Conservation (phyloP, 92 coral and sea anemone genomes). For the Zoanthus gigantus region DNA sequence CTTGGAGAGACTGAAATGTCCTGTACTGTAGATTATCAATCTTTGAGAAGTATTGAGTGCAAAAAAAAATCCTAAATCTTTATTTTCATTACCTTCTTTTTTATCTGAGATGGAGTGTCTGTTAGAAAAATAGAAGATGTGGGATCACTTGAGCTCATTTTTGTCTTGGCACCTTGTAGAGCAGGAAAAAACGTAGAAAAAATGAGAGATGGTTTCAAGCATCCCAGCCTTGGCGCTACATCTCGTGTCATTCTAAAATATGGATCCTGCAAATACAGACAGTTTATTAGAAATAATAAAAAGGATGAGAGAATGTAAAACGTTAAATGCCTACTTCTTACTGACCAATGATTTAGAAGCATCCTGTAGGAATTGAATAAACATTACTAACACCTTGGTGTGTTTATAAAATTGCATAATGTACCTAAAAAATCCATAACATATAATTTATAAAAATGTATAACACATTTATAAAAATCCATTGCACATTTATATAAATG, state of each 20-base stretch:
- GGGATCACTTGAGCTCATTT: constrained; percentile 99
- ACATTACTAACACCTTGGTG: too few species aligned
- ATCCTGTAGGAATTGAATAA: too few species aligned
- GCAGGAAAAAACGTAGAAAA: constrained; percentile 99
- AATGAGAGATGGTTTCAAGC: constrained; percentile 93
- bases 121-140: constrained; percentile 95
- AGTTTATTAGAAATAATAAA: neutral
- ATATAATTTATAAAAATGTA: too few species aligned
- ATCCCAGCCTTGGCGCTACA: constrained; percentile 98
- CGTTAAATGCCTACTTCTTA: too few species aligned
- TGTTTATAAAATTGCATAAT: too few species aligned
- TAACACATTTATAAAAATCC: too few species aligned
- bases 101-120: constrained; percentile 92
- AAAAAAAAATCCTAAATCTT: too few species aligned
- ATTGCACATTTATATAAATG: too few species aligned
- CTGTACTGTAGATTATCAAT: too few species aligned
- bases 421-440: too few species aligned
- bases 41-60: neutral
- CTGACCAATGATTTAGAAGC: too few species aligned
- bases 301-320: neutral
- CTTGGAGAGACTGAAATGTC: too few species aligned
- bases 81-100: constrained; percentile 82
- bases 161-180: constrained; percentile 99
- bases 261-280: constrained; percentile 79
- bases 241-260: constrained; percentile 98